Base-by-base conservation (phyloP, 2,113 vertebrate genomes). In the Lophura nycthemera region DNA sequence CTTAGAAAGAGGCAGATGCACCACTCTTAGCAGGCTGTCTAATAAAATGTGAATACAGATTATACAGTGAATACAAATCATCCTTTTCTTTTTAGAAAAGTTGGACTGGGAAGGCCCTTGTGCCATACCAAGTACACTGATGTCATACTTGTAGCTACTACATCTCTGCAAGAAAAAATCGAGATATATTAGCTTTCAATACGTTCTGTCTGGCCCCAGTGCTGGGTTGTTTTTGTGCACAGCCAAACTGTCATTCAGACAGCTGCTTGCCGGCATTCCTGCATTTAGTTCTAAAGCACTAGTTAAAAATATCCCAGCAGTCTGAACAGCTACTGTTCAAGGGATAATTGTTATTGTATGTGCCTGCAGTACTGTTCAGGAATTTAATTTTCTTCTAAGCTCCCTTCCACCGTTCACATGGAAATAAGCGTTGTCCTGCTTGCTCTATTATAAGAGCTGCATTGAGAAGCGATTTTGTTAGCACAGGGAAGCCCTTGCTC, bases 121-220 rank as follows among this genome's bases (percentile, higher is more conserved):
- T 50, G 40, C 29, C 43, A 7, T 19, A 19, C 6, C 30, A n/a
- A 24, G 21, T 27, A 36, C 6, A 4, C 15, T 5, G 7, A n/a
- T 38, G 3, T 25, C 40, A 3, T 5, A 19, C 14, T 36, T 27
- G 11, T 22, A 48, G 32, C 43, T 24, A 13, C 63, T 24, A 11
- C 67, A 50, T 14, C 52, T 76, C 54, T 66, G 70, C 47, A 67
- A 29, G 30, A 30, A 6, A 40, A 40, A 11, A 8, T 29, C 17
- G 16, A 72, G 47, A 64, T 32, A 5, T 19, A 13, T 13, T 21
- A 47, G 47, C 71, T 22, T 43, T 43, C 2, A 9, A 7, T 36
- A 14, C 3, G 6, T 1, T 20, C 48, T 24, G 16, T 12, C 63
- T 30, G 34, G 48, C 27, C 1, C 0, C 67, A 19, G 27, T 52